phyloP scores from a whole-genome alignment of 2,797 vertebrate genomes.

The Crypturellus tataupa region DNA sequence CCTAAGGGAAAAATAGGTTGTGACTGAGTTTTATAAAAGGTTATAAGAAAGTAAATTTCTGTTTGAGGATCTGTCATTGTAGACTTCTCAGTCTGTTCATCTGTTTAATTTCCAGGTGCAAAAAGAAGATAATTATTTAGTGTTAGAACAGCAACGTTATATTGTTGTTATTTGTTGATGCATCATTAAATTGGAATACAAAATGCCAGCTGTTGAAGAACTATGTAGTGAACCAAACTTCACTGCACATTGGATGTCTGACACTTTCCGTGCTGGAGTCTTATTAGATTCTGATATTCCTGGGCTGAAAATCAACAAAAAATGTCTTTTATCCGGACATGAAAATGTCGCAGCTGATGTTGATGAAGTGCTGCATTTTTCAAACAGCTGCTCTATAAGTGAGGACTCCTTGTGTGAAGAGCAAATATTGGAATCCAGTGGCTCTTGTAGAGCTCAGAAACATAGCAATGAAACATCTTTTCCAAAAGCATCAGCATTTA shows the following conservation, averaged over 20 bases:
- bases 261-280: slow-evolving; percentile 87
- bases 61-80: not conserved
- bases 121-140: not conserved
- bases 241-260: slow-evolving; percentile 85
- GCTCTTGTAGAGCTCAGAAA: slow-evolving; percentile 13
- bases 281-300: slow-evolving; percentile 83
- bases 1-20: not conserved
- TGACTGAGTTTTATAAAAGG: not conserved
- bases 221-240: slow-evolving; percentile 81
- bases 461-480: slow-evolving; percentile 6
- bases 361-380: slow-evolving; percentile 77
- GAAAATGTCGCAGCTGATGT: slow-evolving; percentile 57
- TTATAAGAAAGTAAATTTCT: not conserved
- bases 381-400: slow-evolving; percentile 82
- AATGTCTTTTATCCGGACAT: slow-evolving; percentile 67
- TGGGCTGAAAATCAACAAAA: slow-evolving; percentile 71
- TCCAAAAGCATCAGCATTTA: slow-evolving; percentile 20
- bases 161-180: slow-evolving; percentile 10
- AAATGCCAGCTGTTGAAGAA: slow-evolving; percentile 88
- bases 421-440: slow-evolving; percentile 10
- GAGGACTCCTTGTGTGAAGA: slow-evolving; percentile 78
- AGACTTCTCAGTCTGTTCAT: not conserved
- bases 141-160: no score
- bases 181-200: not conserved
- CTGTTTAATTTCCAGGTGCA: slow-evolving; percentile 44